Evolutionary conservation across 1,140 invertebrate genomes (phyloP), one percentile per base, ranked within the genome.

Genomic region (Globodera rostochiensis): DNA sequence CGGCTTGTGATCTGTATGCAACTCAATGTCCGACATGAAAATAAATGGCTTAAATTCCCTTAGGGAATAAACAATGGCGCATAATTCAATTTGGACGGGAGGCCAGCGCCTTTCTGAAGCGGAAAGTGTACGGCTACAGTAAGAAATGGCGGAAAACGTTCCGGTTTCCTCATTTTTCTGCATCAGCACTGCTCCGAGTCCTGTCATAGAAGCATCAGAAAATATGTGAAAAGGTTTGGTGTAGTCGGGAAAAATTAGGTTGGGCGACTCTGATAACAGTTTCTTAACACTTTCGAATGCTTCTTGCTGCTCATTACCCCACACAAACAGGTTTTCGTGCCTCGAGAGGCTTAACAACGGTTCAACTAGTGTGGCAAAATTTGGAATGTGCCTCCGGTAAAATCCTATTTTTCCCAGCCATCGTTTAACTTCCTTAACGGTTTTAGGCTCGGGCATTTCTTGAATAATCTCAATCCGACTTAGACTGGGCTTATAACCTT

Each of bases 201-300:
- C 76, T 15, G 78, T 75, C 13, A 9, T 45, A 5, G 76, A 78
- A 21, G 76, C 57, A 50, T 78, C 76, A 0, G 4, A 47, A 46
- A 75, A 21, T 21, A 78, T 78, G 21, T 75, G 25, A 47, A 78
- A 78, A 73, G 76, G 76, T 64, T 73, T 64, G 0, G 57, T 21
- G 36, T 77, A 77, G 15, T 77, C 70, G 4, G 76, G 76, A 77
- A 77, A 77, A 11, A 77, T 15, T 77, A 77, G 36, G 5, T 36
- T 46, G 0, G 76, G 76, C 9, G 7, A 11, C 36, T 76, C 45
- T 36, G 76, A 36, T 36, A 77, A 8, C n/a, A 73, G 9, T 25
- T 77, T 9, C 15, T 77, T 77, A 13, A 77, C 21, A 4, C 36
- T 66, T 11, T 69, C 57, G 74, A 64, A 77, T 4, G 76, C 57